phyloP scores from a whole-genome alignment of 2,888 invertebrate species.

The Drosophila tripunctata region DNA sequence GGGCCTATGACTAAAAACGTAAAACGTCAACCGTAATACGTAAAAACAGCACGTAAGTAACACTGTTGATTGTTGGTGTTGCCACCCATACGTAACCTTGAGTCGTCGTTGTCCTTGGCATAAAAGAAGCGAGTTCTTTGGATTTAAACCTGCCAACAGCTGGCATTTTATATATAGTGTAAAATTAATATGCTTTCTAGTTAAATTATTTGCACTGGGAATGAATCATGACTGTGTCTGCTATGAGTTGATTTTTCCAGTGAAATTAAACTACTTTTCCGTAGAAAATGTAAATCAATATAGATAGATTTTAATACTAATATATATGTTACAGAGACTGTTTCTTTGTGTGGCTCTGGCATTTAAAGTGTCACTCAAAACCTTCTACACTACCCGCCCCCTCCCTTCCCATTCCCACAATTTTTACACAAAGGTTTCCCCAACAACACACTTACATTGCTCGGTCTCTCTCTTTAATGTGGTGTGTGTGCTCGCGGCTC shows the following conservation, averaged over 20 bases:
- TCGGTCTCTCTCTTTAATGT: no score
- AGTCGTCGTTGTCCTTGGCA: no score
- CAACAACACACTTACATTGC: not conserved
- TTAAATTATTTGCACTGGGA: no score
- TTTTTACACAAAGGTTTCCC: slow-evolving; percentile 16
- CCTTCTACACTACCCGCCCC: not conserved
- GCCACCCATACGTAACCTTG: no score
- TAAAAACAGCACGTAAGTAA: slow-evolving; percentile 37
- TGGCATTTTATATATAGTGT: not conserved
- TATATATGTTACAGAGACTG: not conserved
- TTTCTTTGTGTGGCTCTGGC: slow-evolving; percentile 11
- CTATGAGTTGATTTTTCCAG: no score
- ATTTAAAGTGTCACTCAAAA: slow-evolving; percentile 7
- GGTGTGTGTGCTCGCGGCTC: slow-evolving; percentile 5
- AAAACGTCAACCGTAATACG: no score
- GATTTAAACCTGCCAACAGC: not conserved
- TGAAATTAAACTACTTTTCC: no score
- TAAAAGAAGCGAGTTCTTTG: not conserved
- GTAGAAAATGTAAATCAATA: not conserved
- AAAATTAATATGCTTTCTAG: not conserved
- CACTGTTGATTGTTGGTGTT: not conserved
- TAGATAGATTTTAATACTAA: not conserved
- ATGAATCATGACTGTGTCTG: no score
- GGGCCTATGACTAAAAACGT: slow-evolving; percentile 16
- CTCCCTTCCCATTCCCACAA: not conserved